These are phyloP conservation scores for Xanthia icteritia DNA, from an alignment of 2,888 invertebrate genomes.

Conservation along the genomic window DNA sequence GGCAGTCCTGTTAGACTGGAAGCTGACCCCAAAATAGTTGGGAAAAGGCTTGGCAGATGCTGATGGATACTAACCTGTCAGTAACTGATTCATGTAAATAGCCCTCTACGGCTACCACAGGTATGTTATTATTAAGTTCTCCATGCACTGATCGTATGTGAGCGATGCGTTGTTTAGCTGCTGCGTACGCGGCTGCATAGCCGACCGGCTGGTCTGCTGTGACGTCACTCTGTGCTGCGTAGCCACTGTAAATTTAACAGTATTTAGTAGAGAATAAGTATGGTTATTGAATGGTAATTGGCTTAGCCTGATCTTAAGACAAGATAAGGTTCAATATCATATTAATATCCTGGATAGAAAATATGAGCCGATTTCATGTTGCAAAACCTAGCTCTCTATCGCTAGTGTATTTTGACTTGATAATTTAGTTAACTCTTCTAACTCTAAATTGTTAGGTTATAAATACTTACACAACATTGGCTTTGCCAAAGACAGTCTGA, in stretches of 20 bases:
- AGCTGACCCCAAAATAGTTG: too few species aligned
- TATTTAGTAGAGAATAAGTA: background rate
- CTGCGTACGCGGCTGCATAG: slow-evolving; percentile 93
- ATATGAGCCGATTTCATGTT: background rate
- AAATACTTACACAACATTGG: slow-evolving; percentile 92
- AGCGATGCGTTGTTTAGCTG: slow-evolving; percentile 93
- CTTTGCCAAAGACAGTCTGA: slow-evolving; percentile 94
- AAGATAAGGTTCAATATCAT: background rate
- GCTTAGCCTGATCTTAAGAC: background rate
- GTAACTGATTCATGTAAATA: slow-evolving; percentile 93
- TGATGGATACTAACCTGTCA: slow-evolving; percentile 85
- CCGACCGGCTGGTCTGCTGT: slow-evolving; percentile 95
- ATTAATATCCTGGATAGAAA: background rate
- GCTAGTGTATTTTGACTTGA: background rate
- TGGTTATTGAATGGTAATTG: background rate
- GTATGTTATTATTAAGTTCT: slow-evolving; percentile 91
- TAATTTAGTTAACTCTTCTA: background rate
- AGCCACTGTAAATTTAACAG: slow-evolving; percentile 88
- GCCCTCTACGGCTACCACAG: slow-evolving; percentile 94
- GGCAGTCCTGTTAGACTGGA: too few species aligned
- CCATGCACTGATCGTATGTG: slow-evolving; percentile 89
- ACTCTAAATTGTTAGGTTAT: too few species aligned
- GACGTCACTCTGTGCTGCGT: slow-evolving; percentile 90
- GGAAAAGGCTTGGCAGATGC: too few species aligned
- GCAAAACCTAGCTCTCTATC: background rate